A percentile compares a stretch with the other conserved stretches of the same genome.
These are phyloP conservation scores for Seriola dumerili DNA, from an alignment of 2,113 vertebrate genomes.

Conservation along the genomic window DNA sequence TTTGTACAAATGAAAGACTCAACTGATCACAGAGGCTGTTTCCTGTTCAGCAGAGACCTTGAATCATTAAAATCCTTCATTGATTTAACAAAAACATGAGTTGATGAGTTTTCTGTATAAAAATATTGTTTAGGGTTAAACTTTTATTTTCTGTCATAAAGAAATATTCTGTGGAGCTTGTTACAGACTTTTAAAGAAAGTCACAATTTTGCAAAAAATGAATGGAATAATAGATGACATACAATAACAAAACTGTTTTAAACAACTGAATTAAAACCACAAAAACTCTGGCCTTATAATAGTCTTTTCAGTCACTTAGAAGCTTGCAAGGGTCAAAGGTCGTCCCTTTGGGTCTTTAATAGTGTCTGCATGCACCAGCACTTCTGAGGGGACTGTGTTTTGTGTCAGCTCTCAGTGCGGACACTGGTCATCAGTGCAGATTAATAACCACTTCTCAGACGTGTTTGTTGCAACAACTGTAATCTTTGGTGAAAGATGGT, in stretches of 20 bases:
- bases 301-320: background rate
- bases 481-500: slow-evolving; percentile 53
- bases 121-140: background rate
- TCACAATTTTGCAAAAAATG: background rate
- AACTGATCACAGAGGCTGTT: background rate
- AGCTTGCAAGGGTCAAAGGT: background rate
- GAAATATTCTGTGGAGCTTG: background rate
- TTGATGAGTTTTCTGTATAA: too few species aligned
- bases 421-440: slow-evolving; percentile 34
- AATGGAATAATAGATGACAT: background rate
- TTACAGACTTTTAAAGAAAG: too few species aligned
- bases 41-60: background rate
- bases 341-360: background rate
- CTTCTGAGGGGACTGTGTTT: slow-evolving; percentile 19
- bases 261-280: background rate
- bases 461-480: slow-evolving; percentile 10
- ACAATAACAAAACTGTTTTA: background rate
- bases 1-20: background rate
- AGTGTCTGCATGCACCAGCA: background rate
- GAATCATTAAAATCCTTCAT: background rate
- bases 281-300: background rate
- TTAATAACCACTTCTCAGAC: slow-evolving; percentile 23
- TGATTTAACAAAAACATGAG: background rate
- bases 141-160: background rate
- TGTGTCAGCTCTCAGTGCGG: background rate